A percentile compares a stretch with the other conserved stretches of the same genome.
phyloP scores from a whole-genome alignment of 2,888 invertebrate genomes.

The Colletes collaris region DNA sequence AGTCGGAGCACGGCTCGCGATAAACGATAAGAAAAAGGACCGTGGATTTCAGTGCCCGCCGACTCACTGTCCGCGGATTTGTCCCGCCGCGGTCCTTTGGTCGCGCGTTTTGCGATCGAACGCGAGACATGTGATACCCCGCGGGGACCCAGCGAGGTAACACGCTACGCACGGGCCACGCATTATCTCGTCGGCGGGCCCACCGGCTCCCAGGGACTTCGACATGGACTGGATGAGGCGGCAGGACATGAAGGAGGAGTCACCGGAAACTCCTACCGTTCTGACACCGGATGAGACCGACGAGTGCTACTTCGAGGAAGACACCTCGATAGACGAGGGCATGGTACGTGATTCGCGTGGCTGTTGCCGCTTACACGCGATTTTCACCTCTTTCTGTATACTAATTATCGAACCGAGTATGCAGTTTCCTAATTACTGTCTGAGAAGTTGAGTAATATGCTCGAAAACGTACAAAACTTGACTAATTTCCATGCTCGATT shows the following conservation, averaged over 20 bases:
- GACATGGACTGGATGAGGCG: constrained; percentile 78
- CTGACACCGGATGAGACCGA: constrained; percentile 77
- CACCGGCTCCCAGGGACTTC: not conserved
- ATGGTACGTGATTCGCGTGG: constrained; percentile 77
- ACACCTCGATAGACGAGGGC: constrained; percentile 79
- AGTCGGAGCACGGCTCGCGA: constrained; percentile 52
- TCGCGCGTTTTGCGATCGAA: not conserved
- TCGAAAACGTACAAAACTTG: no score
- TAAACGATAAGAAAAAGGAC: constrained; percentile 49
- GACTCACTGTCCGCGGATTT: no score
- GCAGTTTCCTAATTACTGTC: no score
- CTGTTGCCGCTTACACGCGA: not conserved
- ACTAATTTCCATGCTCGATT: no score
- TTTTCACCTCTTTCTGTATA: no score
- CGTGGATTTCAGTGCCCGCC: no score
- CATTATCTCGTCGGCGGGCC: constrained; percentile 1
- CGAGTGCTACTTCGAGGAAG: constrained; percentile 80
- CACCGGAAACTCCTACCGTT: constrained; percentile 70
- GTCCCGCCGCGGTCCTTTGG: not conserved
- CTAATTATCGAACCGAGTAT: no score
- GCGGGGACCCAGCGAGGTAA: not conserved
- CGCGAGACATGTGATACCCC: constrained; percentile 53
- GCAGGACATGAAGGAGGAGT: constrained; percentile 74
- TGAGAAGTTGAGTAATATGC: no score
- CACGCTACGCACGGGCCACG: constrained; percentile 6